These are phyloP conservation scores for Habrosyne pyritoides DNA, from an alignment of 2,888 invertebrate species.

Conservation along the genomic window DNA sequence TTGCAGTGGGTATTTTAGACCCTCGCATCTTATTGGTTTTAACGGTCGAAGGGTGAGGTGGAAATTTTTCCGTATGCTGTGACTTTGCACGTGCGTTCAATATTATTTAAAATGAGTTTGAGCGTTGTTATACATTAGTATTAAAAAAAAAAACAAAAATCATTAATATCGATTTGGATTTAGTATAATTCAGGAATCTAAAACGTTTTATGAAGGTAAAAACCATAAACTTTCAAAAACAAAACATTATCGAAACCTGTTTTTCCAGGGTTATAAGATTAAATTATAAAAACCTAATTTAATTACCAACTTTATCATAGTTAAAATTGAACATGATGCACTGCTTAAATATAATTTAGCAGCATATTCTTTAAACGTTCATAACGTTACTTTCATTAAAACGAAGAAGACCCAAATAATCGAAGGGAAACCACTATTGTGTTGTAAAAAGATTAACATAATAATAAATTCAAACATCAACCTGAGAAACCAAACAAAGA, in stretches of 20 bases:
- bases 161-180: background rate
- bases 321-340: too few species aligned
- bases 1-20: conserved; percentile 54
- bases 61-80: conserved; percentile 51
- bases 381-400: too few species aligned
- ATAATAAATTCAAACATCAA: conserved; percentile 27
- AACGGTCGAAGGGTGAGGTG: conserved; percentile 68
- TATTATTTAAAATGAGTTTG: conserved; percentile 6
- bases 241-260: too few species aligned
- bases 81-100: conserved; percentile 55
- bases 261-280: too few species aligned
- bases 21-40: conserved; percentile 81
- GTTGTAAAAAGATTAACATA: conserved; percentile 10
- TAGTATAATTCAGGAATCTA: background rate
- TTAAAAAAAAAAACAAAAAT: background rate
- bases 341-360: too few species aligned
- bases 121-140: background rate
- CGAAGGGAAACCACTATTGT: background rate
- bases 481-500: conserved; percentile 45
- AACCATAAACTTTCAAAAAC: too few species aligned
- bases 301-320: too few species aligned
- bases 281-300: too few species aligned
- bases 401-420: background rate
- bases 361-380: too few species aligned
- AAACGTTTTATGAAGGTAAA: too few species aligned